Evolutionary conservation across 2,113 vertebrate genomes (phyloP).

Genomic region (Spermophilus dauricus): DNA sequence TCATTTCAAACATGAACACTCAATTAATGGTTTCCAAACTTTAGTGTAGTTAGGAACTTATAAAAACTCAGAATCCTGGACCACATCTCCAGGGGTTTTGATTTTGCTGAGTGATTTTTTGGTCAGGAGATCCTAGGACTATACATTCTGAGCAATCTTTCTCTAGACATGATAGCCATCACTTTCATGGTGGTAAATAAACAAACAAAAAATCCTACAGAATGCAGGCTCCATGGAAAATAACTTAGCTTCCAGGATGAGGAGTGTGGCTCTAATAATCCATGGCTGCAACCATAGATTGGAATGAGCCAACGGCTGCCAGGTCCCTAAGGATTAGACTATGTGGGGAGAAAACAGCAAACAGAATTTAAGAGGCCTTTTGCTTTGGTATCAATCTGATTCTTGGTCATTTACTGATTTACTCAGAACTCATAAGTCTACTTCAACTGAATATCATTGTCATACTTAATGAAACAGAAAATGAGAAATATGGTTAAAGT

Average conservation of each 20-base stretch:
- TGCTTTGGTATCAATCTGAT: neutral
- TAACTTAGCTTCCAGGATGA: too few species aligned
- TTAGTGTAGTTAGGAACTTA: neutral
- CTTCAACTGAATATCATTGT: neutral
- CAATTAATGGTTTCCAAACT: neutral
- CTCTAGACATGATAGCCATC: neutral
- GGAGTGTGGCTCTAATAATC: neutral
- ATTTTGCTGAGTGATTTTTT: neutral
- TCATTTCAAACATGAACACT: neutral
- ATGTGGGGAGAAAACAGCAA: neutral
- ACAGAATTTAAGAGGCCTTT: neutral
- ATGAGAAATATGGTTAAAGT: constrained; percentile 3
- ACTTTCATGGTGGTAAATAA: too few species aligned
- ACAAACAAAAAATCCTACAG: neutral
- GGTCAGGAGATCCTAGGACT: neutral
- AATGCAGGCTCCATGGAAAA: neutral
- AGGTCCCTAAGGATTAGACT: neutral
- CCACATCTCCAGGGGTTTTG: neutral
- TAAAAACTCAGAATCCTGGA: neutral
- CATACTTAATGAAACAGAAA: constrained; percentile 49
- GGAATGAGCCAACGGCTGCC: neutral
- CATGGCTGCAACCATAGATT: neutral
- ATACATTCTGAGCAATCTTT: neutral
- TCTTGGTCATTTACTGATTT: neutral
- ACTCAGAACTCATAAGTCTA: neutral